A percentile compares a stretch with the other conserved stretches of the same genome.
Evolutionary conservation across 2,888 invertebrate genomes (phyloP).

Genomic region (Platycnemis pennipes): DNA sequence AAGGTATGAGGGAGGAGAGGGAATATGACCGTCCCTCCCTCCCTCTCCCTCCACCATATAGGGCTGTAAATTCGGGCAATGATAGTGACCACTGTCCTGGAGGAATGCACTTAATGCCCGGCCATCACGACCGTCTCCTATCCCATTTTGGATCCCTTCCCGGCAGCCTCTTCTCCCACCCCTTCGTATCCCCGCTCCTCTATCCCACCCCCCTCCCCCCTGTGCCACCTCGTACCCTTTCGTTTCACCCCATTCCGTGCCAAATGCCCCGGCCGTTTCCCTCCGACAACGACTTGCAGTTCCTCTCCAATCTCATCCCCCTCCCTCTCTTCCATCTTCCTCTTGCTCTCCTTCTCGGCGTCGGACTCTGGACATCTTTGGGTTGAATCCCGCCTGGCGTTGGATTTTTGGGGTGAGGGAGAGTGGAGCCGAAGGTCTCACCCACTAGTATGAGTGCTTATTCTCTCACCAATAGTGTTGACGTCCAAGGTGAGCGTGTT

Average conservation of each 20-base stretch:
- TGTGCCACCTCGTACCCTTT: neutral
- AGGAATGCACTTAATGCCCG: slow-evolving; percentile 61
- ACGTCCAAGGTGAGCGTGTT: neutral
- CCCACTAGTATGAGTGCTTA: no score
- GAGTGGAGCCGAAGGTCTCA: no score
- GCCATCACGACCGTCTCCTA: slow-evolving; percentile 52
- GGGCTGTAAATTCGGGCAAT: slow-evolving; percentile 62
- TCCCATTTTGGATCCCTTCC: neutral
- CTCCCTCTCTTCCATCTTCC: neutral
- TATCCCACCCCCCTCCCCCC: neutral
- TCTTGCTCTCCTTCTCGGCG: neutral
- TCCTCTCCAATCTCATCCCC: neutral
- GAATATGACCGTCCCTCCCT: neutral
- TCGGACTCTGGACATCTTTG: neutral
- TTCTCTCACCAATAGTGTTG: no score
- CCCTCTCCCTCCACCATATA: neutral
- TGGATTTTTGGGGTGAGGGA: no score
- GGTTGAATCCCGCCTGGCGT: neutral
- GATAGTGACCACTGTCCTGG: slow-evolving; percentile 57
- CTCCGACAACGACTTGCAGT: no score
- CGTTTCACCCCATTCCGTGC: slow-evolving; percentile 49
- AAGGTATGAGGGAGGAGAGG: slow-evolving; percentile 6
- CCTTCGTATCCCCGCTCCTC: neutral
- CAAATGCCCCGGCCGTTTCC: slow-evolving; percentile 34
- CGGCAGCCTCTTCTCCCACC: neutral